phyloP scores from a whole-genome alignment of 2,888 invertebrate genomes.

The Crossocerus cetratus region DNA sequence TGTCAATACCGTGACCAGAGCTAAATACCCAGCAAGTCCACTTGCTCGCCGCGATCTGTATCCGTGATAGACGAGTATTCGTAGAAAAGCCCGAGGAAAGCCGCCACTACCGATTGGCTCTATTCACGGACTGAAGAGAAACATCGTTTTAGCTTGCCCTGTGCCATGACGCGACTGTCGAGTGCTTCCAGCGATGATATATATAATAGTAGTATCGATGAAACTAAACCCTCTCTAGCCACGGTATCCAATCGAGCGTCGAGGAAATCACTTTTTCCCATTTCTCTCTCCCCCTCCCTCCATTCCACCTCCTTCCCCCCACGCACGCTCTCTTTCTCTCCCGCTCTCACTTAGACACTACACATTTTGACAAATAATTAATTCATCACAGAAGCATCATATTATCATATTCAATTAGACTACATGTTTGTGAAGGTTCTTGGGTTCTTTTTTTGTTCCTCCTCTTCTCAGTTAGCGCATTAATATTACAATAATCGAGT shows the following conservation, averaged over 20 bases:
- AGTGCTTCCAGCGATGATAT: constrained; percentile 33
- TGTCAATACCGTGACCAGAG: constrained; percentile 54
- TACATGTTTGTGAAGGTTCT: constrained; percentile 67
- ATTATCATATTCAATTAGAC: constrained; percentile 72
- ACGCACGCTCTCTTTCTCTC: constrained; percentile 25
- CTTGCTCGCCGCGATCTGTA: constrained; percentile 8
- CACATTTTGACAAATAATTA: constrained; percentile 73
- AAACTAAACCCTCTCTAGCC: constrained; percentile 45
- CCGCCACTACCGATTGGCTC: neutral
- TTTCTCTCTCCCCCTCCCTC: constrained; percentile 15
- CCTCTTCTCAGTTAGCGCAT: constrained; percentile 68
- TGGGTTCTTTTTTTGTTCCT: too few relatives aligned
- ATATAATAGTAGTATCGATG: constrained; percentile 19
- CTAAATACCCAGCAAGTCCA: constrained; percentile 18
- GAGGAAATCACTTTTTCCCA: constrained; percentile 46
- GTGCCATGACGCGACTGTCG: constrained; percentile 14
- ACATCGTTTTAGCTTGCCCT: constrained; percentile 21
- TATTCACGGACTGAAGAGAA: constrained; percentile 11
- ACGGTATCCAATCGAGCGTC: constrained; percentile 56
- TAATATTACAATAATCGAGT: constrained; percentile 75
- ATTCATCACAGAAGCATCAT: constrained; percentile 76
- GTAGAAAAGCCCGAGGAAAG: constrained; percentile 29
- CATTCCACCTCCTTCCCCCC: constrained; percentile 26
- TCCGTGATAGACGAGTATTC: constrained; percentile 17
- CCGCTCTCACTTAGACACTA: constrained; percentile 56